Evolutionary conservation across 2,113 vertebrate genomes (phyloP), one percentile per base, ranked within the genome.

Genomic region (Thermophis baileyi): DNA sequence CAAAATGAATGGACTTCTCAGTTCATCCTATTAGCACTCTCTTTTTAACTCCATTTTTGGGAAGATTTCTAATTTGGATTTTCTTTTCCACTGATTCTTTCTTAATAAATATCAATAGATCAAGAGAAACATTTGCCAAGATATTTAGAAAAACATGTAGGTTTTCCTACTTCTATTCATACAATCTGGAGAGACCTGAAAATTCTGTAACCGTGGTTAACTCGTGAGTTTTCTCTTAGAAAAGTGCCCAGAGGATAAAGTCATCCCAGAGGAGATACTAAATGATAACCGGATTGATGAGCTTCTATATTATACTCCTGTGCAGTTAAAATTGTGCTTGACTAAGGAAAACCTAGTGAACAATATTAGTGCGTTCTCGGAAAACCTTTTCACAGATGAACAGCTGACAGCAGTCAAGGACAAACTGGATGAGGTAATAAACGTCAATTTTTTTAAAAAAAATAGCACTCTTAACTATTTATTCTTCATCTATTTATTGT

Each of bases 391-490:
- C 96, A 97, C 27, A 85, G 0, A 50, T 0, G 1, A 95, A 0
- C 98, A 98, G 7, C 63, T 98, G 30, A 1, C 1, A 3, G 46
- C 94, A 47, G 30, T 98, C 0, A 98, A 97, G 94, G 11, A 0
- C 0, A 90, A 93, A 6, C 50, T 98, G 85, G 94, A 97, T 1
- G 0, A 97, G 97, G 98, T 98, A 94, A 91, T 2, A 4, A 10
- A 9, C 6, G 1, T 25, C 30, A 20, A 16, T 24, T 44, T 22
- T 74, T 35, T 44, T 24, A 6, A 60, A 57, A 51, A 51, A 51
- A 69, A 74, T 44, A 20, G 74, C 20, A 22, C 35, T 44, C 18
- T 40, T 44, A 81, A 44, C 74, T 81, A 40, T 74, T 74, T 35
- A 81, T 81, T 50, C 12, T 50, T 87, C 47, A 50, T 49, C 10